Evolutionary conservation across 2,113 vertebrate species (phyloP).

Genomic region (Megaptera novaeangliae): DNA sequence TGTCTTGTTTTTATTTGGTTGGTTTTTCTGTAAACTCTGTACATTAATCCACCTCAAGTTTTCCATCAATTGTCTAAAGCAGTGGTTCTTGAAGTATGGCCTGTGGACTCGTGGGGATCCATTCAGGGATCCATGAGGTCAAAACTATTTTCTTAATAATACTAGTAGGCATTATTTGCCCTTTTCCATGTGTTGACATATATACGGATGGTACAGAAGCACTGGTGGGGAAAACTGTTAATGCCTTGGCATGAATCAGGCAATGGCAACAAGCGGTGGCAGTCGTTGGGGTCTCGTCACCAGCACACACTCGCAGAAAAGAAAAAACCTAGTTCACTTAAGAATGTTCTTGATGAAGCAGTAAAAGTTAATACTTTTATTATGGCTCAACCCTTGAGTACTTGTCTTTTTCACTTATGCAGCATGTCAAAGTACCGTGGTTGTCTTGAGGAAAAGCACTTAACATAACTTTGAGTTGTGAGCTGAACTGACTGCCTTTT

Average conservation of each 20-base stretch:
- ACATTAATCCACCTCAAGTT: background rate
- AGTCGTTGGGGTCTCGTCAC: too few relatives aligned
- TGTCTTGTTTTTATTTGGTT: background rate
- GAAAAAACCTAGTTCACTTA: background rate
- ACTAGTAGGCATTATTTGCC: background rate
- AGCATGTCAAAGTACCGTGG: background rate
- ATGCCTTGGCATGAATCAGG: too few relatives aligned
- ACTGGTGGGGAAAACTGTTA: background rate
- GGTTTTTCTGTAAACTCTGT: background rate
- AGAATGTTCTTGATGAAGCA: background rate
- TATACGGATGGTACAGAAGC: background rate
- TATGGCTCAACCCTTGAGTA: background rate
- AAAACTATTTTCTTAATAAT: background rate
- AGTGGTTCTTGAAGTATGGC: background rate
- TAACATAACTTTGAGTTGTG: background rate
- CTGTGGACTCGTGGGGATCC: background rate
- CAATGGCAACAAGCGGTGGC: background rate
- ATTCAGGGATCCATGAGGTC: background rate
- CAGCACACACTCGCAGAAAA: background rate
- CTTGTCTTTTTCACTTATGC: background rate
- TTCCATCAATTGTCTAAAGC: background rate
- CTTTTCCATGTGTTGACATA: background rate
- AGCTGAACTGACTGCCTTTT: background rate
- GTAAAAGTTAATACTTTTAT: background rate
- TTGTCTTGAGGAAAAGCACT: background rate